Evolutionary conservation across 2,888 invertebrate genomes (phyloP), one percentile per base, ranked within the genome.

Genomic region (Phalera bucephala): DNA sequence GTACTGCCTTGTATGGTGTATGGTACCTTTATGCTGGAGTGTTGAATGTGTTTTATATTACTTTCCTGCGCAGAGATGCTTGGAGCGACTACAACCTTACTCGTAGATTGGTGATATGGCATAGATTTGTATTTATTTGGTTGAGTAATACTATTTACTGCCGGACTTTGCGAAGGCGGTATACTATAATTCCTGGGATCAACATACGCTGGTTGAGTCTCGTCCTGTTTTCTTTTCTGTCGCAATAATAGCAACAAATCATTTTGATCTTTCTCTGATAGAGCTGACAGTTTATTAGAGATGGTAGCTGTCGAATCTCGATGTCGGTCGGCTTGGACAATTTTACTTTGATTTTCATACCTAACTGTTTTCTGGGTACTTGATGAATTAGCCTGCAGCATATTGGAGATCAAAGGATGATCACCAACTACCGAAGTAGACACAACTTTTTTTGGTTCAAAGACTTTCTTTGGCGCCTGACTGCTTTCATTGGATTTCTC

Each of bases 191-290:
- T 51, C 2, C 31, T n/a, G 25, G 20, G 15, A 23, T 47, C 13
- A 25, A 47, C 50, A 3, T 7, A 15, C 22, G 23, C 50, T 1
- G 28, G 33, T 10, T 15, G 37, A 6, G 22, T 56, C 4, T 52
- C 31, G 44, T 72, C 72, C 23, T 75, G 52, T 51, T 69, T 72
- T 37, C 52, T 74, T 48, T 81, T 66, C 38, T 84, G 84, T 35
- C 71, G 62, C 30, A 83, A 45, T 33, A 87, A 59, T 15, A 56
- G 49, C 12, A 76, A 9, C 27, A 87, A 40, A 28, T 87, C 83
- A 29, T 70, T 60, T 42, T 80, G 78, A 44, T 85, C 84, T 29
- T 63, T 72, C 38, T 82, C 77, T 6, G 73, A 65, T 21, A 81
- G 43, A 30, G 36, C 37, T 6, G 52, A 39, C 1, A 28, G 2